Percentiles rank a stretch among this genome's conserved stretches.
These are phyloP conservation scores for Timema podura DNA, from an alignment of 2,888 invertebrate species.

Conservation along the genomic window DNA sequence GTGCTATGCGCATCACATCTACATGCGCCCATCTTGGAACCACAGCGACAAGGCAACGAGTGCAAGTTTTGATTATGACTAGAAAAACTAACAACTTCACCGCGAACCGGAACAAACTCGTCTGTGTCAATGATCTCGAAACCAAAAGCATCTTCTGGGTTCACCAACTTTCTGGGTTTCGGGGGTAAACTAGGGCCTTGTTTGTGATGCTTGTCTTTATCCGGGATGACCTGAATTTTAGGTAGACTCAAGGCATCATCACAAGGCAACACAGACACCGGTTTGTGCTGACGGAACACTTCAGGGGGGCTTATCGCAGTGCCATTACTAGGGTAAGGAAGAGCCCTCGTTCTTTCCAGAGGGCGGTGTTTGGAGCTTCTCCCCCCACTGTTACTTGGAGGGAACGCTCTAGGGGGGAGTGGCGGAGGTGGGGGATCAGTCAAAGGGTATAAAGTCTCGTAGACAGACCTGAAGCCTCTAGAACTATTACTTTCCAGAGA, in stretches of 20 bases:
- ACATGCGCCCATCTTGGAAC: no score
- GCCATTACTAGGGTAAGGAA: conserved; percentile 39
- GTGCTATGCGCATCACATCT: no score
- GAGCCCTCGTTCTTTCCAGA: conserved; percentile 62
- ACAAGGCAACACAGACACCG: conserved; percentile 41
- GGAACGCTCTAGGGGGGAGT: conserved; percentile 60
- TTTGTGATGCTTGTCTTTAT: conserved; percentile 10
- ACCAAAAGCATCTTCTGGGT: conserved; percentile 72
- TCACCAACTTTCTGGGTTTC: conserved; percentile 39
- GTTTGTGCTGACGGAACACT: conserved; percentile 64
- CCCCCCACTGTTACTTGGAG: conserved; percentile 24
- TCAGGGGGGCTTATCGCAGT: conserved; percentile 56
- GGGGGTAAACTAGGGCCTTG: conserved; percentile 37
- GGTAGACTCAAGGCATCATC: neutral
- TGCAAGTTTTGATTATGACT: conserved; percentile 16
- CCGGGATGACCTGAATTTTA: conserved; percentile 3
- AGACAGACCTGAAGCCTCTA: conserved; percentile 34
- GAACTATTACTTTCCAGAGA: conserved; percentile 44
- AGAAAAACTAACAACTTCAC: conserved; percentile 12
- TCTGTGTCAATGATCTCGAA: conserved; percentile 83
- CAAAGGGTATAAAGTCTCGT: conserved; percentile 38
- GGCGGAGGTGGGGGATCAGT: conserved; percentile 53
- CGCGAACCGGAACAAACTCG: conserved; percentile 52
- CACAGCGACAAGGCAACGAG: conserved; percentile 2
- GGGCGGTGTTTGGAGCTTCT: conserved; percentile 59